Conservation (phyloP, 2,888 invertebrate species). For the Rhagium mordax region DNA sequence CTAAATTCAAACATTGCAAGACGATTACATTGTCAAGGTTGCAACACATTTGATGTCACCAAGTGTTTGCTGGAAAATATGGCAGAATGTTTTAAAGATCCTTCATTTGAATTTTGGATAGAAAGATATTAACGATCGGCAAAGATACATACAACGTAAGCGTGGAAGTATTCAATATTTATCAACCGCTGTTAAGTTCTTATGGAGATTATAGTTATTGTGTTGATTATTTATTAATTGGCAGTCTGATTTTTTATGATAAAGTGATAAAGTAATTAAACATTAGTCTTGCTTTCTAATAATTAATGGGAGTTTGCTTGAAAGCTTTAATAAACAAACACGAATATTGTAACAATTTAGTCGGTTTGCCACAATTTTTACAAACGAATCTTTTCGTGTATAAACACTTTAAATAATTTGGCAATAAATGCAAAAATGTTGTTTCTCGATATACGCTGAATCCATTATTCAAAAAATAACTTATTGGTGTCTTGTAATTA, state of each 20-base stretch:
- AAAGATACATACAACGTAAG: constrained; percentile 18
- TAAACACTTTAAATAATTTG: neutral
- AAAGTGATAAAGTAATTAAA: neutral
- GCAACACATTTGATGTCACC: neutral
- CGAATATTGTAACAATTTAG: no score
- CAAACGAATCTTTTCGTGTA: no score
- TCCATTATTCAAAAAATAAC: no score
- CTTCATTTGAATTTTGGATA: neutral
- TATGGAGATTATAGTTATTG: no score
- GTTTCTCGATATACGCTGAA: no score
- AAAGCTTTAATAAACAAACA: no score
- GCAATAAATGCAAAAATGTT: neutral
- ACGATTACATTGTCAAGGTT: neutral
- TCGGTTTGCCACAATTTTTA: no score
- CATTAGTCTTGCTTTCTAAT: neutral
- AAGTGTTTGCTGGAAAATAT: neutral
- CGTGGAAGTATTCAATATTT: neutral
- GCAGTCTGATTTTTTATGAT: neutral
- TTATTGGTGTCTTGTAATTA: no score
- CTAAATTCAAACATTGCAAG: neutral
- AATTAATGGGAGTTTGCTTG: no score
- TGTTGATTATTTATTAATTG: no score
- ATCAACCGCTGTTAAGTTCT: neutral
- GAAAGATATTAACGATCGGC: constrained; percentile 33
- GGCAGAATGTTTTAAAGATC: neutral